Evolutionary conservation across 2,888 invertebrate genomes (phyloP), one percentile per base, ranked within the genome.

Genomic region (Micoletzkya japonica): DNA sequence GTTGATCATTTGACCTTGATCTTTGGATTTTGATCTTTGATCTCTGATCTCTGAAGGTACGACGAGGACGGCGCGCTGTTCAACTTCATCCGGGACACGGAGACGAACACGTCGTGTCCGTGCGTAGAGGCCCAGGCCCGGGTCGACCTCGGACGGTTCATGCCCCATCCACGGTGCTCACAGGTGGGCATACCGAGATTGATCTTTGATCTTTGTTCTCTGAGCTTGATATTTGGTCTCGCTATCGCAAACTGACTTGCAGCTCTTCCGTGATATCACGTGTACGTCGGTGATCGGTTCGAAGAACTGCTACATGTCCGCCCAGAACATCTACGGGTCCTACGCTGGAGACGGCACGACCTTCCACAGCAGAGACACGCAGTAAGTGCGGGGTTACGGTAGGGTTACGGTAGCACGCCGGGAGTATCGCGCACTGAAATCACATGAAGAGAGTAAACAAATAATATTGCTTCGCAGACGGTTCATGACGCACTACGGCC

Each of bases 121-220:
- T 98, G 97, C 85, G 93, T 91, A 0, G 86, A 96, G 76, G 90
- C 92, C 74, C 96, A 97, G 85, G 96, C 96, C 0, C 86, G 93
- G 2, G 89, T 91, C 69, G 97, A 98, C 86, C 93, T 93, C 86
- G 97, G 97, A 6, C 90, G 95, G 28, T 97, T 90, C 86, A 90
- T 94, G 87, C 94, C 96, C 0, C 85, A 85, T 79, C 85, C 85
- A 14, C 71, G 80, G 72, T 80, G 80, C 56, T 78, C 78, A 3
- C 80, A 79, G 71, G 77, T 76, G 4, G 17, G 32, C 44, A 52
- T 24, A 52, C 52, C 7, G 6, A 14, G 52, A 52, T 52, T 52
- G n/a, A 52, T n/a, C 52, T n/a, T 6, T 52, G 7, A 52, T 7
- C 10, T 10, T 10, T 10, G 39, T 17, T 10, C 10, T 10, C 7